Percentiles rank a stretch among this genome's conserved stretches.
Evolutionary conservation across 2,113 vertebrate species (phyloP).

Genomic region (Labeo rohita): DNA sequence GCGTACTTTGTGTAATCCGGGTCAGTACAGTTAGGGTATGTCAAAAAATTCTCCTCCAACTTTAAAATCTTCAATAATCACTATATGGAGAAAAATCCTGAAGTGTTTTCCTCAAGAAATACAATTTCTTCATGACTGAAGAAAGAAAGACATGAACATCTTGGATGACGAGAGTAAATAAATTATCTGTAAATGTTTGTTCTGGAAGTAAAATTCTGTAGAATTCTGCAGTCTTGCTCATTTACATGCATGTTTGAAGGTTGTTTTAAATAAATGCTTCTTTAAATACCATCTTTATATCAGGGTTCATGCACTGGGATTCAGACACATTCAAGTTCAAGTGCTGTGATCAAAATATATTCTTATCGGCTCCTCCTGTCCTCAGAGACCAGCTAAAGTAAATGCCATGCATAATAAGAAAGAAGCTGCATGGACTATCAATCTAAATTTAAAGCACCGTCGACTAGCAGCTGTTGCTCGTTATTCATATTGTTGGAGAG

Average conservation of each 20-base stretch:
- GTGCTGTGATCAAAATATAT: conserved; percentile 25
- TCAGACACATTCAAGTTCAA: conserved; percentile 11
- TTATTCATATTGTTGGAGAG: conserved; percentile 12
- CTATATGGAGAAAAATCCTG: too few species aligned
- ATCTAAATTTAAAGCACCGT: conserved; percentile 21
- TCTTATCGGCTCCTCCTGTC: conserved; percentile 30
- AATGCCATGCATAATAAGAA: conserved; percentile 38
- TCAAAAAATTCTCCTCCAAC: too few species aligned
- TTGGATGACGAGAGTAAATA: too few species aligned
- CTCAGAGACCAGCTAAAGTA: neutral
- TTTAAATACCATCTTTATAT: conserved; percentile 33
- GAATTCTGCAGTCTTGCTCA: conserved; percentile 11
- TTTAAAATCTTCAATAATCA: too few species aligned
- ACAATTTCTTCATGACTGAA: too few species aligned
- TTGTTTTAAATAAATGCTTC: neutral
- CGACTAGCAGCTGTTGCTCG: conserved; percentile 11
- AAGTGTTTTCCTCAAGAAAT: too few species aligned
- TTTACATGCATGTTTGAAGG: neutral
- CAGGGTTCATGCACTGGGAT: conserved; percentile 14
- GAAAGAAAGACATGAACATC: too few species aligned
- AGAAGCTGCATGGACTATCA: neutral
- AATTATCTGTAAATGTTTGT: too few species aligned
- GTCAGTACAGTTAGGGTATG: too few species aligned
- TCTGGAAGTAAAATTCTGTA: too few species aligned
- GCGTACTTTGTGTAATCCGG: too few species aligned